Base-by-base conservation (phyloP, 2,888 invertebrate genomes). In the Shargacucullia verbasci region DNA sequence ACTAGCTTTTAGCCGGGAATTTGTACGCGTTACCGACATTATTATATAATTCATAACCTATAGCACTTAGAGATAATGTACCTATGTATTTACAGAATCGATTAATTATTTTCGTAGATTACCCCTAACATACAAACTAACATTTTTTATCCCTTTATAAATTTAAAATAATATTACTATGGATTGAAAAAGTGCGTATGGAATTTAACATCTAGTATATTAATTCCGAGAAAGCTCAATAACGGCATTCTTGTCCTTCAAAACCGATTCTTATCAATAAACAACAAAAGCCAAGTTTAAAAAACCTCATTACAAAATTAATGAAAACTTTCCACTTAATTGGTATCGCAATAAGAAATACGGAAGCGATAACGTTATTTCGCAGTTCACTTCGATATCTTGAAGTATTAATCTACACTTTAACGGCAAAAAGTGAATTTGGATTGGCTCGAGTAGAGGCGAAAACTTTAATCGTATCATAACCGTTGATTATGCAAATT, bases 401-500 rank as follows among this genome's bases (percentile, higher is more conserved):
- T 61, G 13, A 31, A 34, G 39, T 52, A 74, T 66, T 73, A 72
- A 70, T 62, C 57, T 70, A 61, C 46, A 61, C 52, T 62, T 64
- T 50, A 52, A 55, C 49, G 50, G 55, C 46, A 64, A 76, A 79
- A 78, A 76, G 54, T 70, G 67, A 75, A 75, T 72, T 67, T 38
- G 25, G 56, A 69, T 73, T 68, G 55, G 49, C 13, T 33, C 9
- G 31, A 11, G 54, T 61, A 54, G 58, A 72, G 59, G 75, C 69
- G 64, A 71, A 80, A 79, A 79, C 74, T 81, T 78, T 68, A 79
- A 79, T 76, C 63, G 74, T 58, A 65, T 70, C 59, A 60, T 55
- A 67, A 39, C 69, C 63, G 61, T 67, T 73, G 73, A 80, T 85
- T 85, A 87, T 84, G 85, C 78, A 90, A 84, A 91, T 91, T 82